phyloP scores from a whole-genome alignment of 53 echinoderm and acorn worm species.

The Patiria pectinifera region DNA sequence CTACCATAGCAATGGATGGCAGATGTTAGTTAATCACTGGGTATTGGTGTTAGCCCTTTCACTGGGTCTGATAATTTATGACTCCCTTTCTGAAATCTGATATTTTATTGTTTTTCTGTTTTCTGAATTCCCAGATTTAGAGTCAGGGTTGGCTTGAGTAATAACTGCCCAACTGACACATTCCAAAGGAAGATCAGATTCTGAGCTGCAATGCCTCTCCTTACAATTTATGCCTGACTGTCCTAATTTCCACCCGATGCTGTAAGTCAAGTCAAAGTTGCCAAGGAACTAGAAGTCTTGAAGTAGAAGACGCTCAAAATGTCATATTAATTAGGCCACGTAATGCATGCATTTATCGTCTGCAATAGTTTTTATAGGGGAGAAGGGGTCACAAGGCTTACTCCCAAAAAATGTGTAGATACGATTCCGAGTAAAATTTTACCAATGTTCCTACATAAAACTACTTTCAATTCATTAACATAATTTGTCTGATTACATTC shows the following conservation, averaged over 20 bases:
- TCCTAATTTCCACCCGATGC: not conserved
- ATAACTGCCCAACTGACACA: not conserved
- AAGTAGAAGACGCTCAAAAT: too few species aligned
- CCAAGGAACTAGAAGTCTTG: not conserved
- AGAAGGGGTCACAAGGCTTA: too few species aligned
- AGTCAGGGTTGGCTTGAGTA: not conserved
- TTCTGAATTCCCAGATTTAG: not conserved
- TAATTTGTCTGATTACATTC: too few species aligned
- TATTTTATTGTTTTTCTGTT: not conserved
- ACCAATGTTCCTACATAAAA: too few species aligned
- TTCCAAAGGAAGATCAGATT: constrained; percentile 24
- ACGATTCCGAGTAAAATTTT: too few species aligned
- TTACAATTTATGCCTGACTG: not conserved
- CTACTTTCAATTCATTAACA: too few species aligned
- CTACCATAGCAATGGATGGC: not conserved
- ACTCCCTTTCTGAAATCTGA: not conserved
- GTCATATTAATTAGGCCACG: too few species aligned
- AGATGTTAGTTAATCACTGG: constrained; percentile 46
- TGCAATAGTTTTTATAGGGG: too few species aligned
- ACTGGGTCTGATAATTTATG: not conserved
- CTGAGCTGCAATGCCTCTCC: not conserved
- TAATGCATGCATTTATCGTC: too few species aligned
- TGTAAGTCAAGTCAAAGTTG: constrained; percentile 7
- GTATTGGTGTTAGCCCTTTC: not conserved
- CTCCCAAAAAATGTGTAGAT: too few species aligned